Evolutionary conservation across 2,113 vertebrate species (phyloP).

Genomic region (Panurus biarmicus): DNA sequence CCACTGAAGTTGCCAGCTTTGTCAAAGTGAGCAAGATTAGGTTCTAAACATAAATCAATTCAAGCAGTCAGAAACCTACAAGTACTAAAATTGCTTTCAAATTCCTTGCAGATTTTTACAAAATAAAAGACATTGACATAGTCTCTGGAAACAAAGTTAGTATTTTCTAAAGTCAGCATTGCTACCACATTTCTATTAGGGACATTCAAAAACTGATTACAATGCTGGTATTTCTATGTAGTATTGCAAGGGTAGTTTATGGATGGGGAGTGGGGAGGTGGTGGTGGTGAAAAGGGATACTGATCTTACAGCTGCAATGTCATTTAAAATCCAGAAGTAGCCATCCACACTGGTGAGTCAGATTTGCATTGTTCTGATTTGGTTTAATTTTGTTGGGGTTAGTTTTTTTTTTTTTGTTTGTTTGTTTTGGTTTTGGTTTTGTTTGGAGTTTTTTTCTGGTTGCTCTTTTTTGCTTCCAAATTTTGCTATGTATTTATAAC

Average conservation of each 20-base stretch:
- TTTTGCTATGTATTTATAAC: background rate
- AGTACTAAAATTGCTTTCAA: background rate
- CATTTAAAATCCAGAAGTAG: background rate
- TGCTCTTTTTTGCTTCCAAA: background rate
- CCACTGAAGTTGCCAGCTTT: slow-evolving; percentile 31
- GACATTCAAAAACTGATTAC: background rate
- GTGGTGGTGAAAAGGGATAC: background rate
- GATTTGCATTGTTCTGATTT: background rate
- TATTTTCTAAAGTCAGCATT: background rate
- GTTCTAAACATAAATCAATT: slow-evolving; percentile 14
- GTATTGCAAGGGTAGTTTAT: background rate
- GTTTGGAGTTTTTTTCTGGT: background rate
- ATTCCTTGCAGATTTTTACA: background rate
- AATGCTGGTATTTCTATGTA: background rate
- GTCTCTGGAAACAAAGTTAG: background rate
- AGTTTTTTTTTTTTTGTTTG: background rate
- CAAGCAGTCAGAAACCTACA: background rate
- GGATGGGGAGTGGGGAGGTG: background rate
- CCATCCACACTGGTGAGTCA: background rate
- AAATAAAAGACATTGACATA: background rate
- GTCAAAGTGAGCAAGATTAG: slow-evolving; percentile 23
- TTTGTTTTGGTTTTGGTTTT: background rate
- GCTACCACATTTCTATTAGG: background rate
- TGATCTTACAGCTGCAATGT: background rate
- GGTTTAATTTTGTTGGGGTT: background rate